A percentile compares a stretch with the other conserved stretches of the same genome.
Evolutionary conservation across 2,888 invertebrate genomes (phyloP).

Genomic region (Lathronympha strigana): DNA sequence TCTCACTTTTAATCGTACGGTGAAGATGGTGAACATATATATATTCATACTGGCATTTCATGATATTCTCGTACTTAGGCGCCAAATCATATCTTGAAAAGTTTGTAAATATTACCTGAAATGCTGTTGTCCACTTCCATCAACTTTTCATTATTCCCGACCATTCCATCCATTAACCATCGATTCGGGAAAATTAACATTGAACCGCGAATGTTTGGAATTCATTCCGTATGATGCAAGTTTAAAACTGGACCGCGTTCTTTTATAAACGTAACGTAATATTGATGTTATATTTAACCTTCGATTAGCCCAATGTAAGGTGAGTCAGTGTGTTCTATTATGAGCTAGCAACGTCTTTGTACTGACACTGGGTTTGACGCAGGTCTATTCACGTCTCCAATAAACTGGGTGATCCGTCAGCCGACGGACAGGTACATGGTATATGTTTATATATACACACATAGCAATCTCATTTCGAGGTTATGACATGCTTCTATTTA

Average conservation of each 20-base stretch:
- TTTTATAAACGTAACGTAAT: conserved; percentile 54
- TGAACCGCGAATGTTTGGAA: conserved; percentile 31
- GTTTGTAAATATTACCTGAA: background rate
- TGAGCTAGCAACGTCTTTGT: conserved; percentile 66
- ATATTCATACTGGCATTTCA: too few relatives aligned
- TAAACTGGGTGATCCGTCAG: conserved; percentile 51
- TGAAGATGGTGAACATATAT: too few relatives aligned
- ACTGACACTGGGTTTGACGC: conserved; percentile 67
- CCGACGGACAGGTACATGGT: conserved; percentile 44
- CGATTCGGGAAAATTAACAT: conserved; percentile 28
- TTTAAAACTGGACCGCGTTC: conserved; percentile 37
- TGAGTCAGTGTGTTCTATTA: conserved; percentile 76
- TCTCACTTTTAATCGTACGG: background rate
- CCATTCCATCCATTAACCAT: conserved; percentile 17
- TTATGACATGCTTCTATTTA: background rate
- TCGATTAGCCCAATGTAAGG: conserved; percentile 75
- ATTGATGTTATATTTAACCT: conserved; percentile 68
- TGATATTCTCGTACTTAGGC: too few relatives aligned
- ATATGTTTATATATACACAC: background rate
- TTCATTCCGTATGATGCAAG: conserved; percentile 34
- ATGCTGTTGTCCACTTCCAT: background rate
- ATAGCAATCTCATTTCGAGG: conserved; percentile 10
- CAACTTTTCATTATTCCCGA: conserved; percentile 8
- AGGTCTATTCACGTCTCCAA: conserved; percentile 61
- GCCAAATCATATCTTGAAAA: background rate